Conservation (phyloP, 2,888 invertebrate genomes). For the Megalurothrips usitatus region DNA sequence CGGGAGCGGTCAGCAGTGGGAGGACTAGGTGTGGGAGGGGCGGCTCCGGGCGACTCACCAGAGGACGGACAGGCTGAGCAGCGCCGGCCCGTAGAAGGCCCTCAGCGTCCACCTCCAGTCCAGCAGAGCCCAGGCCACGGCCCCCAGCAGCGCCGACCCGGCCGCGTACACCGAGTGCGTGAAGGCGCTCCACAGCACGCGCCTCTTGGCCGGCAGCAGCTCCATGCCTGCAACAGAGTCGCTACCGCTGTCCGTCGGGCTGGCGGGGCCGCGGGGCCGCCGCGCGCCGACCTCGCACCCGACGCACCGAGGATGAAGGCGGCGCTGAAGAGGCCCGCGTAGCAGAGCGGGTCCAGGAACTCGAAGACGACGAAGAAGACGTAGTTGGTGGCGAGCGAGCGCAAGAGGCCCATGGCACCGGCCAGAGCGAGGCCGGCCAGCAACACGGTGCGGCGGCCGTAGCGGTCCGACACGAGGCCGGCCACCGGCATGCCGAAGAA, state of each 20-base stretch:
- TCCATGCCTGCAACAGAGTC: slow-evolving; percentile 56
- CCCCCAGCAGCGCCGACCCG: slow-evolving; percentile 59
- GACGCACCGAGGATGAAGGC: slow-evolving; percentile 59
- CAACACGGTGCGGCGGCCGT: slow-evolving; percentile 59
- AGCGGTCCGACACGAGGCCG: slow-evolving; percentile 58
- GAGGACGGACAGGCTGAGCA: slow-evolving; percentile 62
- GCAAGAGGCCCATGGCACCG: slow-evolving; percentile 60
- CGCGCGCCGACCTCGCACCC: too few species aligned
- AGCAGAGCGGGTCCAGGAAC: slow-evolving; percentile 64
- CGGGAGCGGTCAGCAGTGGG: too few species aligned
- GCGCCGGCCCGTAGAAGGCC: slow-evolving; percentile 61
- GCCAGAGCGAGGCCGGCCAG: slow-evolving; percentile 56
- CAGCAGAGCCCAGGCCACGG: slow-evolving; percentile 56
- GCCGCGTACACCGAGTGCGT: slow-evolving; percentile 61
- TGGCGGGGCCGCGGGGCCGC: too few species aligned
- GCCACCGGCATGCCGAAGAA: slow-evolving; percentile 57
- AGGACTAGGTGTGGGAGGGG: too few species aligned
- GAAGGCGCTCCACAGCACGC: slow-evolving; percentile 53
- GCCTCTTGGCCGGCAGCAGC: slow-evolving; percentile 66
- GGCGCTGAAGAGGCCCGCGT: slow-evolving; percentile 66
- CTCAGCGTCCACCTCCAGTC: slow-evolving; percentile 66
- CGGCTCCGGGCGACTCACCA: slow-evolving; percentile 46
- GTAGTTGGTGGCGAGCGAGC: slow-evolving; percentile 65
- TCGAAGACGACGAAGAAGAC: slow-evolving; percentile 65
- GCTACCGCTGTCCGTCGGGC: too few species aligned